phyloP scores from a whole-genome alignment of 2,113 vertebrate genomes.

The Tragelaphus buxtoni region DNA sequence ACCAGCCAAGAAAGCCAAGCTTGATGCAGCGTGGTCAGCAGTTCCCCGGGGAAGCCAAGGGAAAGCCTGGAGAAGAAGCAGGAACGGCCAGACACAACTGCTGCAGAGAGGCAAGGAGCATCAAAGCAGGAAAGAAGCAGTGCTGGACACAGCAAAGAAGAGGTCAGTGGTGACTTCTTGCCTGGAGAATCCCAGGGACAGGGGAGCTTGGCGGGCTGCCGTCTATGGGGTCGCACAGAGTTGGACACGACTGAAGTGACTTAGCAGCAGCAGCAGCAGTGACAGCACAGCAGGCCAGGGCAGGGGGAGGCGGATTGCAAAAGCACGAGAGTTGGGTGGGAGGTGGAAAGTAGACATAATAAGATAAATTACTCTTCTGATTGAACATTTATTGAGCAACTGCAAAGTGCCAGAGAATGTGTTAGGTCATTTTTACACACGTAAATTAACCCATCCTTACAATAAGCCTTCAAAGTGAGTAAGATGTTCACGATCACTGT shows the following conservation, averaged over 20 bases:
- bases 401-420: not conserved
- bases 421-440: not conserved
- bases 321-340: not conserved
- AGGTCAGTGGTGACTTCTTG: not conserved
- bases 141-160: too few species aligned
- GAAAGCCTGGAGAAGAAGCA: rapidly evolving
- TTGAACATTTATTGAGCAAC: not conserved
- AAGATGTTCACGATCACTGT: not conserved
- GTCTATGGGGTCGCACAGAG: not conserved
- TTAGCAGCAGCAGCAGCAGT: not conserved
- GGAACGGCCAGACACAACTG: too few species aligned
- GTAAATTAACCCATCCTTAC: not conserved
- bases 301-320: not conserved
- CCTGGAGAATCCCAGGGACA: not conserved
- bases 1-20: too few species aligned
- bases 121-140: too few species aligned
- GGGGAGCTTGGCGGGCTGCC: not conserved
- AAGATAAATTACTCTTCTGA: not conserved
- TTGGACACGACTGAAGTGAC: rapidly evolving
- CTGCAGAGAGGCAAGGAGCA: too few species aligned
- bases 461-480: not conserved
- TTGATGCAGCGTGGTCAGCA: not conserved
- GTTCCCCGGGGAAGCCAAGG: not conserved
- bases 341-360: not conserved
- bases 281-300: not conserved